Evolutionary conservation across 2,888 invertebrate species (phyloP), one percentile per base, ranked within the genome.

Genomic region (Lepidocyrtoides sp.): DNA sequence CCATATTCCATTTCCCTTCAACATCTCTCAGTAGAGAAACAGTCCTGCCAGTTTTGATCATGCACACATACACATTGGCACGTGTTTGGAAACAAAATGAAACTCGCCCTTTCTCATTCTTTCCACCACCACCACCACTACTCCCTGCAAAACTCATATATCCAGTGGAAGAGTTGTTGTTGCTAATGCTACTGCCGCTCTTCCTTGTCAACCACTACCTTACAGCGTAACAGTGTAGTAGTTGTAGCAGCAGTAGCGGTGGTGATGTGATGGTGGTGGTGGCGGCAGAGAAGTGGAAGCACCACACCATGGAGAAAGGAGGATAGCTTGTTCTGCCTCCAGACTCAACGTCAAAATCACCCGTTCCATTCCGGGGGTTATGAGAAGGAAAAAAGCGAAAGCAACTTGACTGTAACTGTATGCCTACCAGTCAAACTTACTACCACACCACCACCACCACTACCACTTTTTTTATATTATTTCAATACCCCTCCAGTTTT

Each of bases 41-140:
- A 75, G 77, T 29, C 84, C 77, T 72, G 86, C 91, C 91, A 90
- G 90, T 90, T 90, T 91, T 91, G 66, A 85, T 91, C 91, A 91
- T 91, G 91, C 91, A 91, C 86, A 86, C 81, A 91, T 91, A 86
- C 86, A 91, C 91, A 81, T 81, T 91, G 91, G 91, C 91, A 91
- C 91, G 91, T 91, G 91, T 91, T 91, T 48, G 86, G 91, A 91
- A 91, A 91, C 85, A 86, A 91, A 91, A 85, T 81, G 91, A 86
- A 91, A 86, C 81, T 86, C 77, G 63, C 29, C 23, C 66, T 57
- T 66, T 66, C 57, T n/a, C 77, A 17, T 75, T 75, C 54, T 41
- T 54, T 8, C 17, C 41, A 5, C 66, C 29, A 4, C 5, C 17
- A 23, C 26, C 26, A 5, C 23, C 72, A 10, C 29, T 48, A 26